These are phyloP conservation scores for Merodon equestris DNA, from an alignment of 2,888 invertebrate species.

Conservation along the genomic window DNA sequence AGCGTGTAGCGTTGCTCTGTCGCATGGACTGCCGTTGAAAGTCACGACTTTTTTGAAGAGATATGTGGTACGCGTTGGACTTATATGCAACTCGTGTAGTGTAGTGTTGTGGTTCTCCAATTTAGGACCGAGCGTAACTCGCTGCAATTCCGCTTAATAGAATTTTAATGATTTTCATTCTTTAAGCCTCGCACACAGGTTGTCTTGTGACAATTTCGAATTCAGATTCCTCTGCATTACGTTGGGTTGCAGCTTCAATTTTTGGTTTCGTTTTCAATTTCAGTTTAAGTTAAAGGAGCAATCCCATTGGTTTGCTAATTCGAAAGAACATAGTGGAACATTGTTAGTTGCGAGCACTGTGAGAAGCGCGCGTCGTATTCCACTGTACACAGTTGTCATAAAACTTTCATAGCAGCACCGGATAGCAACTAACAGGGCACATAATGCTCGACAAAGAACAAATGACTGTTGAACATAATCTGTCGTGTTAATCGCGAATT, in stretches of 20 bases:
- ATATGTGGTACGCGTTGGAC: conserved; percentile 50
- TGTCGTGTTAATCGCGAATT: conserved; percentile 71
- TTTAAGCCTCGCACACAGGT: conserved; percentile 47
- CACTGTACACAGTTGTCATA: conserved; percentile 69
- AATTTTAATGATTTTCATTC: conserved; percentile 70
- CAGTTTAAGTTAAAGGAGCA: not conserved
- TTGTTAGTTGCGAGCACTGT: conserved; percentile 50
- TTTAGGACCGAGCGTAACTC: conserved; percentile 52
- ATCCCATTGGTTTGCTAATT: conserved; percentile 2
- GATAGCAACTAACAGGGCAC: conserved; percentile 65
- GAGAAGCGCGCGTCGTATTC: no score
- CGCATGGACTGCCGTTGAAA: not conserved
- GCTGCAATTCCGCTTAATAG: conserved; percentile 67
- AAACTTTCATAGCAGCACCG: conserved; percentile 70
- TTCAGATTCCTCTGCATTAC: conserved; percentile 45
- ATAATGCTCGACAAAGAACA: conserved; percentile 71
- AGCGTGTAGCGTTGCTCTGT: conserved; percentile 33
- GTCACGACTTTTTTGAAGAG: conserved; percentile 58
- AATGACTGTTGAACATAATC: conserved; percentile 72
- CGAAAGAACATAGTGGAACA: conserved; percentile 38
- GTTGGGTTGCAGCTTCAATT: no score
- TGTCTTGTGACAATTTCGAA: conserved; percentile 57
- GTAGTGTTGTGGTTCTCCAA: conserved; percentile 49
- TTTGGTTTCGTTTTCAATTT: no score
- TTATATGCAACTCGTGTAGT: conserved; percentile 28